Evolutionary conservation across 2,113 vertebrate genomes (phyloP), one percentile per base, ranked within the genome.

Genomic region (Phaethon lepturus): DNA sequence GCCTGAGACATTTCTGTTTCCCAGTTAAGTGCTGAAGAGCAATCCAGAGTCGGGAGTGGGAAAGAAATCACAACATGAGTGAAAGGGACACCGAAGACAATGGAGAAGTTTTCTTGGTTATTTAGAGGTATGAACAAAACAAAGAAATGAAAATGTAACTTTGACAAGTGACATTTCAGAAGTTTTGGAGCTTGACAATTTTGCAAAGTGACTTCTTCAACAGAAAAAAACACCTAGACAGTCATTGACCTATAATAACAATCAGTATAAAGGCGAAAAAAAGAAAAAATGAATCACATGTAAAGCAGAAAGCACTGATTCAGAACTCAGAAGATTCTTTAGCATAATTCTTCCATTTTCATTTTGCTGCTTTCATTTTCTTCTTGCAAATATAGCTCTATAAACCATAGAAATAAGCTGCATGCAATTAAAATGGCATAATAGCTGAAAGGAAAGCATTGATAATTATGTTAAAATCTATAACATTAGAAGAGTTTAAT

Each of bases 301-400:
- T 93, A 97, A 98, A 98, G 88, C 93, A 97, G 96, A 96, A 98
- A 93, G 68, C 69, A 98, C 91, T 95, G 97, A 96, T 96, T 98
- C 88, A 94, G 95, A 97, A 95, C 94, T 97, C 97, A 92, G 97
- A 97, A 97, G 79, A 97, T 98, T 96, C 93, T 93, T 98, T 98
- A 97, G 96, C 97, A 98, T 98, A 98, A 98, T 98, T 98, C 95
- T 97, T 98, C 97, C 97, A 98, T 98, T 98, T 98, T 97, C 89
- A 96, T 98, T 97, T 98, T 96, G 88, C 72, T 94, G 62, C 58
- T 98, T 98, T 94, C 81, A 97, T 98, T 98, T 96, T 98, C 94
- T 94, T 97, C 40, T 97, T 97, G 90, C 94, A 97, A 96, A 98
- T 97, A 98, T 95, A 97, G 96, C 95, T 93, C 80, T 95, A 97